Percentiles rank a stretch among this genome's conserved stretches.
Evolutionary conservation across 92 coral and sea anemone species (phyloP).

Genomic region (Phenganax subtilis): DNA sequence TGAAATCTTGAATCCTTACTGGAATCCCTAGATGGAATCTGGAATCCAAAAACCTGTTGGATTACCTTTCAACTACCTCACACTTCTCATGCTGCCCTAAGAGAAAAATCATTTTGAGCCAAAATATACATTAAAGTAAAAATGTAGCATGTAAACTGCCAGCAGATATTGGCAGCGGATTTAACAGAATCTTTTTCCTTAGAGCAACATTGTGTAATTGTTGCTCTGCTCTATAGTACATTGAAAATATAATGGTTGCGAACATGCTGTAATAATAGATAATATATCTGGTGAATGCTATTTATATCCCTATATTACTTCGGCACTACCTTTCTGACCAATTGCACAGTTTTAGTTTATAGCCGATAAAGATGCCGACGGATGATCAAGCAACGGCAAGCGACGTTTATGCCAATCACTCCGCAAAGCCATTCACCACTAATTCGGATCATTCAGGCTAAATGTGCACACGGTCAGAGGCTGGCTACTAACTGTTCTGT

Average conservation of each 20-base stretch:
- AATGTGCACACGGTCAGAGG: conserved; percentile 30
- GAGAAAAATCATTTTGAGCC: no score
- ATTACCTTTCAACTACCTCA: no score
- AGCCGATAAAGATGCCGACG: conserved; percentile 20
- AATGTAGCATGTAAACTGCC: no score
- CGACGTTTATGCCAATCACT: conserved; percentile 21
- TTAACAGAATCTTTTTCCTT: no score
- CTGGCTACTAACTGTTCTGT: conserved; percentile 9
- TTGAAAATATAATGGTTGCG: neutral
- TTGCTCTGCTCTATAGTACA: neutral
- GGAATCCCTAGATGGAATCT: no score
- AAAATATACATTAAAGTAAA: no score
- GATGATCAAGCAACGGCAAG: conserved; percentile 1
- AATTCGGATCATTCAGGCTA: conserved; percentile 39
- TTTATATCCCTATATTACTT: neutral
- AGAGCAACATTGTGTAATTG: neutral
- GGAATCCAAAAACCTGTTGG: no score
- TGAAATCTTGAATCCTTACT: no score
- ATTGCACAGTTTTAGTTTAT: conserved; percentile 22
- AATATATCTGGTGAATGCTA: neutral
- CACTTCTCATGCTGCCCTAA: no score
- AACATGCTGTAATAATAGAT: conserved; percentile 12
- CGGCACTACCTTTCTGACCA: conserved; percentile 28
- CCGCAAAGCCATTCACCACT: conserved; percentile 19
- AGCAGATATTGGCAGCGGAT: no score